These are phyloP conservation scores for Flexamia atlantica DNA, from an alignment of 2,888 invertebrate genomes.

Conservation along the genomic window DNA sequence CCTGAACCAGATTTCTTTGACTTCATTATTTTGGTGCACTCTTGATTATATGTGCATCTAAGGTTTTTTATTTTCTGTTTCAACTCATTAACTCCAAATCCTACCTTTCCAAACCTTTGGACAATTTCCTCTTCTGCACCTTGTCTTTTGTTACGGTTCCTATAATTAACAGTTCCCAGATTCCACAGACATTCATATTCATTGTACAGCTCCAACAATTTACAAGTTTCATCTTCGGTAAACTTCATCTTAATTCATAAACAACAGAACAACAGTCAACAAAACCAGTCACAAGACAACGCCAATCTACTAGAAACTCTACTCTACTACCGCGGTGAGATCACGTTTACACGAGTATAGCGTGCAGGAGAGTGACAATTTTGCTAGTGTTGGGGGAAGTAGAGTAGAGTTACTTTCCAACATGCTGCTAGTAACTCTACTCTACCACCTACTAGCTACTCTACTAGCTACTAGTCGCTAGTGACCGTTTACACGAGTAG, in stretches of 20 bases:
- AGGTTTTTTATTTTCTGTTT: conserved; percentile 77
- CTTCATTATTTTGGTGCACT: conserved; percentile 75
- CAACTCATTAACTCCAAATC: conserved; percentile 75
- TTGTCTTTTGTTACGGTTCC: conserved; percentile 74
- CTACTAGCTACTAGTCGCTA: conserved; percentile 45
- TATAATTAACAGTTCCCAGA: conserved; percentile 75
- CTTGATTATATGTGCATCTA: conserved; percentile 76
- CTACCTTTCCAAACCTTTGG: conserved; percentile 71
- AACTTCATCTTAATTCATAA: conserved; percentile 72
- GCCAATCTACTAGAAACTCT: conserved; percentile 46
- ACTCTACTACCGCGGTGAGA: conserved; percentile 19
- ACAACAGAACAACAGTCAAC: conserved; percentile 46
- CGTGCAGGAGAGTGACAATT: conserved; percentile 47
- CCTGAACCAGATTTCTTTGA: conserved; percentile 57
- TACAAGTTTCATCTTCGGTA: conserved; percentile 76
- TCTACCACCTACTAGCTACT: conserved; percentile 50
- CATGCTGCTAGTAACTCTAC: conserved; percentile 53
- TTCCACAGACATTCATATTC: conserved; percentile 78
- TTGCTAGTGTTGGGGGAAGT: conserved; percentile 47
- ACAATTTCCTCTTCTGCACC: conserved; percentile 79
- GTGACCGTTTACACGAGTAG: conserved; percentile 47
- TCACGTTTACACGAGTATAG: conserved; percentile 40
- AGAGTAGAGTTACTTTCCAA: conserved; percentile 33
- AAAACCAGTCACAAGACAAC: conserved; percentile 23
- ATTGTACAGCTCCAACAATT: conserved; percentile 77